Conservation (phyloP, 2,113 vertebrate genomes). For the Pluvialis apricaria region DNA sequence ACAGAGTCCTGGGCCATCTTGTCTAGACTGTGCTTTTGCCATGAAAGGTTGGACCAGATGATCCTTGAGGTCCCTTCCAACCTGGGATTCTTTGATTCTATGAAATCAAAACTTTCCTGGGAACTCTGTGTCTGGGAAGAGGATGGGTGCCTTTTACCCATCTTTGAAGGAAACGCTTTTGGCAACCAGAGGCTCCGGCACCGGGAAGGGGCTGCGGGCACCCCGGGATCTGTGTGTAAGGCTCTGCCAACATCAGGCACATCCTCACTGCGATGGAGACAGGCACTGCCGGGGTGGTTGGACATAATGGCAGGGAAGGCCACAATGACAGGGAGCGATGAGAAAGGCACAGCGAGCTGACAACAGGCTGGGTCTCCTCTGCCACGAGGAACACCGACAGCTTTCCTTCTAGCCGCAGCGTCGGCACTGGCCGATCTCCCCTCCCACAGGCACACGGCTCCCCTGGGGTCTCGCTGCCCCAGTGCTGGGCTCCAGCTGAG, state of each 20-base stretch:
- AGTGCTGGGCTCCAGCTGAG: fast-evolving
- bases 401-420: neutral
- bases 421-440: fast-evolving
- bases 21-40: neutral
- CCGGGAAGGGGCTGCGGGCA: neutral
- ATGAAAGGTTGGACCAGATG: neutral
- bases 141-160: fast-evolving
- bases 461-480: neutral
- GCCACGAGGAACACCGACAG: fast-evolving
- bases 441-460: neutral
- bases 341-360: neutral
- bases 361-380: neutral
- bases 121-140: neutral
- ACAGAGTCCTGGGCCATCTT: neutral
- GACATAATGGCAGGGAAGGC: fast-evolving
- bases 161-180: neutral
- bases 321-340: neutral
- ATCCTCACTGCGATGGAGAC: fast-evolving
- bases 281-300: fast-evolving
- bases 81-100: neutral
- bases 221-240: fast-evolving
- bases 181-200: neutral
- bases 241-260: neutral
- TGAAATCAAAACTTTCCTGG: neutral
- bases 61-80: neutral